phyloP scores from a whole-genome alignment of 2,797 vertebrate species.

The Sebastiscus albofasciatus region DNA sequence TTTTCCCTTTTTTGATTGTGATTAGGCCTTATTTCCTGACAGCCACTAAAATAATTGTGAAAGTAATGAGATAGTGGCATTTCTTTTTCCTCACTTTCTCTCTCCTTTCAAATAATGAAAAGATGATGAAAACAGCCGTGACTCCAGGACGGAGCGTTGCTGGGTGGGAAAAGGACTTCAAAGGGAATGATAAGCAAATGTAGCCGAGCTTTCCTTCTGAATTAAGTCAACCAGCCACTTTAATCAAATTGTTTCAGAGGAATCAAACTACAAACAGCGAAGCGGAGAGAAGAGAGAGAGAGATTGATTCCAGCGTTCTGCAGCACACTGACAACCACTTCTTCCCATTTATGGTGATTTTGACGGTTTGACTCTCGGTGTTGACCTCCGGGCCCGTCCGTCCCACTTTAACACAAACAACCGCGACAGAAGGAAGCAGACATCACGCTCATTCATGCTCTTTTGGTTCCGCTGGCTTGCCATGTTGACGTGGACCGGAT shows the following conservation, averaged over 20 bases:
- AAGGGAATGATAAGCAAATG: slow-evolving; percentile 78
- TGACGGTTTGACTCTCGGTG: not conserved
- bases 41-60: slow-evolving; percentile 79
- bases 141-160: slow-evolving; percentile 69
- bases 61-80: slow-evolving; percentile 74
- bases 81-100: slow-evolving; percentile 26
- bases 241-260: slow-evolving; percentile 80
- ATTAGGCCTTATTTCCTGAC: slow-evolving; percentile 77
- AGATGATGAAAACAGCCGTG: slow-evolving; percentile 72
- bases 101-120: slow-evolving; percentile 66
- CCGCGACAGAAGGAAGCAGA: not conserved
- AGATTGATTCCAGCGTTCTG: slow-evolving; percentile 43
- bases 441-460: not conserved
- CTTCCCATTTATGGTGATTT: slow-evolving; percentile 14
- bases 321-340: slow-evolving; percentile 14
- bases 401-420: not conserved
- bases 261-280: slow-evolving; percentile 72
- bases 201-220: slow-evolving; percentile 73
- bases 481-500: not conserved
- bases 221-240: slow-evolving; percentile 77
- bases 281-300: slow-evolving; percentile 2
- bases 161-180: slow-evolving; percentile 73
- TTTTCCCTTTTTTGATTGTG: slow-evolving; percentile 73
- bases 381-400: slow-evolving; percentile 12
- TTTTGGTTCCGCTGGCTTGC: not conserved